Percentiles rank a stretch among this genome's conserved stretches.
phyloP scores from a whole-genome alignment of 2,888 invertebrate genomes.

The Argynnis bischoffii region DNA sequence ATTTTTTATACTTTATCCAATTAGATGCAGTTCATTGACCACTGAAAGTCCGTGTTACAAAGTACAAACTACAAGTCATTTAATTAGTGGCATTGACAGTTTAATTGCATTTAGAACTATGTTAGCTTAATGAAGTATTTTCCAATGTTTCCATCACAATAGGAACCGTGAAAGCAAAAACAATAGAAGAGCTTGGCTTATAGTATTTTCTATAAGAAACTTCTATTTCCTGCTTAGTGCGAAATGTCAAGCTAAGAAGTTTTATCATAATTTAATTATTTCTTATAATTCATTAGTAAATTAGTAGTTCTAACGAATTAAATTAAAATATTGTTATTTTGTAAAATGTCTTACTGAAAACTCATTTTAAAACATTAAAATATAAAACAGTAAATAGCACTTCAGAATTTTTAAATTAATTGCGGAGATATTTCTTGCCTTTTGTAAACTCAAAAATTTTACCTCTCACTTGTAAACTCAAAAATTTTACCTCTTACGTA shows the following conservation, averaged over 20 bases:
- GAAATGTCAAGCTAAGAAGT: too few species aligned
- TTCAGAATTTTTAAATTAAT: too few species aligned
- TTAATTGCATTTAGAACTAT: constrained; percentile 53
- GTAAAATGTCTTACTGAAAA: background rate
- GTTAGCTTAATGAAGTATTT: constrained; percentile 68
- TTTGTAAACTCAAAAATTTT: too few species aligned
- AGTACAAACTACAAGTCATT: background rate
- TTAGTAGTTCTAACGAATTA: background rate
- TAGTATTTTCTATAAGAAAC: constrained; percentile 3
- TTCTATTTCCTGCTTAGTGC: background rate
- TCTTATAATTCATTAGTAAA: too few species aligned
- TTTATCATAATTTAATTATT: too few species aligned
- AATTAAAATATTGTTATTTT: background rate
- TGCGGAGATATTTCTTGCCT: too few species aligned
- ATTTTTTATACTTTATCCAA: too few species aligned
- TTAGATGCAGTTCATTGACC: constrained; percentile 33
- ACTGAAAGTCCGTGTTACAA: too few species aligned
- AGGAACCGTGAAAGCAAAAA: constrained; percentile 64
- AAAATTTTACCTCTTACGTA: too few species aligned
- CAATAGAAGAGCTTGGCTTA: constrained; percentile 36
- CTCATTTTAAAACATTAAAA: background rate
- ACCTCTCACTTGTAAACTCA: too few species aligned
- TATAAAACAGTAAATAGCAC: background rate
- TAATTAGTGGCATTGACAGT: constrained; percentile 24
- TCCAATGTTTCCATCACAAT: constrained; percentile 67